Evolutionary conservation across 2,888 invertebrate species (phyloP).

Genomic region (Mythimna impura): DNA sequence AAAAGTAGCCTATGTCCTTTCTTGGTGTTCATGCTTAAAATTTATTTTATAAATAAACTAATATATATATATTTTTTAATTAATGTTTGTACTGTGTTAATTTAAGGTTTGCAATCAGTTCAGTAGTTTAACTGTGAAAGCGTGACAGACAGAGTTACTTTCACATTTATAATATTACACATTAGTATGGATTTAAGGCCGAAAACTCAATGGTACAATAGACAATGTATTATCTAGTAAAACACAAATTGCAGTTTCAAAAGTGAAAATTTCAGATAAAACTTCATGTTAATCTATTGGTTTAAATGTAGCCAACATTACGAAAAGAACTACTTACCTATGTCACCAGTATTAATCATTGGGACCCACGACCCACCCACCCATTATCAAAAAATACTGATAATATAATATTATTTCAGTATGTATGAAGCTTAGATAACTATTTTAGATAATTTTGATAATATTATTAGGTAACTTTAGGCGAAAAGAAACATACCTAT

Average conservation of each 20-base stretch:
- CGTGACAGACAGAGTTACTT: too few species aligned
- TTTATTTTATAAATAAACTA: too few species aligned
- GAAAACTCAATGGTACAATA: too few species aligned
- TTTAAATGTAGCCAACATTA: not conserved
- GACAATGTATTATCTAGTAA: not conserved
- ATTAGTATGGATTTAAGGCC: too few species aligned
- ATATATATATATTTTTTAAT: too few species aligned
- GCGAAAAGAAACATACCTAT: not conserved
- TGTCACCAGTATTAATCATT: constrained; percentile 5
- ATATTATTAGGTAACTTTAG: not conserved
- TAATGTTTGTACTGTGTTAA: too few species aligned
- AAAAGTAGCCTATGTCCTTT: too few species aligned
- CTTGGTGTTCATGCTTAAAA: too few species aligned
- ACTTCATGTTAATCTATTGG: not conserved
- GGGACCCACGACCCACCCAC: too few species aligned
- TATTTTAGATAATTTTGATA: not conserved
- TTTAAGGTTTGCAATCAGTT: too few species aligned
- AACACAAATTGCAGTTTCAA: not conserved
- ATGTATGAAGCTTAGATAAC: constrained; percentile 1
- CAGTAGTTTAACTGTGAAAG: too few species aligned
- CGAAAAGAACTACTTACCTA: not conserved
- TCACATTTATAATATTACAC: too few species aligned
- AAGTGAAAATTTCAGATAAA: not conserved
- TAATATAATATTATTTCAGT: constrained; percentile 3
- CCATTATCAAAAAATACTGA: constrained; percentile 11